Conservation (phyloP, 1,140 invertebrate species). For the Lanistes nyassanus region DNA sequence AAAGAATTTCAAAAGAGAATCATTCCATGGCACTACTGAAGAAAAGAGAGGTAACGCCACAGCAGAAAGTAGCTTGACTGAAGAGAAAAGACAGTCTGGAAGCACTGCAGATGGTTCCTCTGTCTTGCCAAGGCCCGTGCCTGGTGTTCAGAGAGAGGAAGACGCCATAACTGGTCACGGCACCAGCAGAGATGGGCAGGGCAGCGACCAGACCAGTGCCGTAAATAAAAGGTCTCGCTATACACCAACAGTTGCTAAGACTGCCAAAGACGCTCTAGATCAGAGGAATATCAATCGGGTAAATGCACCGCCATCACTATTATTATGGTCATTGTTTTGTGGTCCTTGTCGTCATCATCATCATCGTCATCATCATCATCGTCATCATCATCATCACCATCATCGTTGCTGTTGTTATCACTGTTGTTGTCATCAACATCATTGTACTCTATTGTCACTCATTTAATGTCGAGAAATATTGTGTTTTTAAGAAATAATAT, state of each 20-base stretch:
- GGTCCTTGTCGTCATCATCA: not conserved
- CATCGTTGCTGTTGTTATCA: not conserved
- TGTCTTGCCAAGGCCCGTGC: constrained; percentile 32
- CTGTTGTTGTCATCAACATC: not conserved
- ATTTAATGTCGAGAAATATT: no score
- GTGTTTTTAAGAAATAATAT: no score
- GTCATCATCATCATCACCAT: not conserved
- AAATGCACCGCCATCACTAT: not conserved
- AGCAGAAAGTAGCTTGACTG: not conserved
- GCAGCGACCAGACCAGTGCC: constrained; percentile 9
- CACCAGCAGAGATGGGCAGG: constrained; percentile 6
- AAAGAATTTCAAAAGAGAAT: constrained; percentile 30
- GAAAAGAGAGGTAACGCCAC: constrained; percentile 21
- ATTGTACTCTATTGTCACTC: no score
- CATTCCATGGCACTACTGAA: constrained; percentile 33
- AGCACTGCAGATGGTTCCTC: constrained; percentile 7
- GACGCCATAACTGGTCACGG: not conserved
- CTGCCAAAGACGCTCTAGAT: constrained; percentile 1
- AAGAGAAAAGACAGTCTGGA: not conserved
- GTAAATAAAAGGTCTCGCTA: constrained; percentile 18
- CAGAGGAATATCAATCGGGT: not conserved
- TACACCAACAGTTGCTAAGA: not conserved
- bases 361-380: not conserved
- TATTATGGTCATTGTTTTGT: no score
- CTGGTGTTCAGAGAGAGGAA: constrained; percentile 26